These are phyloP conservation scores for Brachystomella parvula DNA, from an alignment of 1,140 invertebrate species.

Conservation along the genomic window DNA sequence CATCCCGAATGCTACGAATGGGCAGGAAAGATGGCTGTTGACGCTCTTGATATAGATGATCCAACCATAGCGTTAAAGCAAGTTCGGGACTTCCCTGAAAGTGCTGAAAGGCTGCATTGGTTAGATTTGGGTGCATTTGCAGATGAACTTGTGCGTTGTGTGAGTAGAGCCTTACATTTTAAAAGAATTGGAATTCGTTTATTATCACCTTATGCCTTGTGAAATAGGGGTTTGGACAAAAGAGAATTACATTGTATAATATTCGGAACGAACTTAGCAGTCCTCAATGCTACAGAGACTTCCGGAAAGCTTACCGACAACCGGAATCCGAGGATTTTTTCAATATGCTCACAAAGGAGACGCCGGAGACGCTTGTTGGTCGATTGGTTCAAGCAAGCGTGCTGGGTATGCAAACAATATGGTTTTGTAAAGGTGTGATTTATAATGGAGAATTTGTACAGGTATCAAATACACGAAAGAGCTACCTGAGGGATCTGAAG, in stretches of 20 bases:
- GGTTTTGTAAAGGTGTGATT: no score
- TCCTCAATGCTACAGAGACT: constrained; percentile 90
- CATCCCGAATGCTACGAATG: constrained; percentile 99
- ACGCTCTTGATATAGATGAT: constrained; percentile 93
- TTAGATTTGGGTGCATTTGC: constrained; percentile 98
- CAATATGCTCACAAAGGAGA: constrained; percentile 93
- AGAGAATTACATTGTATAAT: constrained; percentile 94
- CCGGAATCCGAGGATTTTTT: constrained; percentile 81
- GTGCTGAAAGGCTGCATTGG: constrained; percentile 91
- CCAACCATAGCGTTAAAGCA: constrained; percentile 94
- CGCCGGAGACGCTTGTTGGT: constrained; percentile 88
- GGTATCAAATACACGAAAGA: no score
- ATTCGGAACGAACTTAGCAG: constrained; percentile 95
- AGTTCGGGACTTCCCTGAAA: constrained; percentile 89
- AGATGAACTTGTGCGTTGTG: constrained; percentile 89
- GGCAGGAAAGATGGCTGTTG: constrained; percentile 99
- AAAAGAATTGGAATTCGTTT: no score
- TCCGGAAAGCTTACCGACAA: constrained; percentile 68
- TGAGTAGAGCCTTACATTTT: no score
- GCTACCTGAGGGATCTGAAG: constrained; percentile 79
- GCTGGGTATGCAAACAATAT: constrained; percentile 45
- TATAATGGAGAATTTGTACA: no score
- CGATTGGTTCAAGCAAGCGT: constrained; percentile 73
- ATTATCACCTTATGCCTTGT: no score
- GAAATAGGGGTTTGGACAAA: constrained; percentile 82